Base-by-base conservation (phyloP, 1,140 invertebrate genomes). In the Scaptomyza montana region DNA sequence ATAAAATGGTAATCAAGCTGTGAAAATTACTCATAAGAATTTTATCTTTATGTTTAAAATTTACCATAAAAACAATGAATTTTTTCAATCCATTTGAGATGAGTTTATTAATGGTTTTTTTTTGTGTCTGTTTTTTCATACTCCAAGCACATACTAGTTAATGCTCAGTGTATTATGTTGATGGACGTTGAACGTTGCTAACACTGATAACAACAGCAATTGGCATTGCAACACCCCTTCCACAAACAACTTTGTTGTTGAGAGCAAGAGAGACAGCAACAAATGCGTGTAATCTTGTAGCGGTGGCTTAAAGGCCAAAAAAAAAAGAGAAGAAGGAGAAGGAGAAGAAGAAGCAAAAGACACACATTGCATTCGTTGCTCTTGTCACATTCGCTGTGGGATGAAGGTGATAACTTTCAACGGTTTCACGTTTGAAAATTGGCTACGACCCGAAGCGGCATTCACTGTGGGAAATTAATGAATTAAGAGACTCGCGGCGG, bases 331-430 rank as follows among this genome's bases (percentile, higher is more conserved):
- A 71, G 39, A 28, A 60, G 41, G 2, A 36, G 33, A 36, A 36
- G 33, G 1, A 36, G 8, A 36, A 9, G 33, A 9, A 36, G 30
- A 33, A 33, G 30, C 30, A 33, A 9, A 36, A 36, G 7, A 36
- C 33, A 36, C 33, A 36, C 33, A 9, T 36, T 63, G 50, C 61
- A 56, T 66, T 46, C 61, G 56, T 62, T 53, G 33, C 43, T 50
- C 33, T 53, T 50, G 19, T 63, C 46, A 62, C 57, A 51, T 49
- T 54, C 16, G 46, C 28, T 51, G 55, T 43, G 72, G 30, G 67
- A 33, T 51, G 66, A 73, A 81, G 84, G 82, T 89, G 82, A 87
- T 87, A 87, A 87, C 82, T 87, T 87, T 87, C 82, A 87, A 87
- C 82, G 82, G 82, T 89, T 89, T 82, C 82, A 86, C 82, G 73